phyloP scores from a whole-genome alignment of 2,888 invertebrate species.

The Volucella inanis region DNA sequence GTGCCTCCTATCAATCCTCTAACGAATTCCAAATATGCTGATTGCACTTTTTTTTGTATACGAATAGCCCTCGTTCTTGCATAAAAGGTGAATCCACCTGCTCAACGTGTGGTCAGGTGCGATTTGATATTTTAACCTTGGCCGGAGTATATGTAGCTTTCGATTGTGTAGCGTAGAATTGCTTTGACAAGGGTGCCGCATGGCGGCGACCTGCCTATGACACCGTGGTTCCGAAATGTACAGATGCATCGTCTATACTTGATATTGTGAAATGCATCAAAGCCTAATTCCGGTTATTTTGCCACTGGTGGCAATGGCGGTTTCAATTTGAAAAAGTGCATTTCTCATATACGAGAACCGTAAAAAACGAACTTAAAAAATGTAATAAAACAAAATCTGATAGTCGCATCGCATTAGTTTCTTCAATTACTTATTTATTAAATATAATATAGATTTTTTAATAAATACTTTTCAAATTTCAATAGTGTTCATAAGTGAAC shows the following conservation, averaged over 20 bases:
- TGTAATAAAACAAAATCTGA: slow-evolving; percentile 39
- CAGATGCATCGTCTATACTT: slow-evolving; percentile 56
- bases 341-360: slow-evolving; percentile 28
- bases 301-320: slow-evolving; percentile 13
- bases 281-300: slow-evolving; percentile 61
- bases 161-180: slow-evolving; percentile 46
- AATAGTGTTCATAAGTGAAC: slow-evolving; percentile 48
- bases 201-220: slow-evolving; percentile 17
- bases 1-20: slow-evolving; percentile 36
- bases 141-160: slow-evolving; percentile 36
- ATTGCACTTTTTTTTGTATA: slow-evolving; percentile 49
- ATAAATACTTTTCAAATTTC: slow-evolving; percentile 49
- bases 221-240: slow-evolving; percentile 24
- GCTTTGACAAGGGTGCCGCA: slow-evolving; percentile 40
- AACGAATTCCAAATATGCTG: slow-evolving; percentile 58
- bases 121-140: slow-evolving; percentile 65
- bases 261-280: slow-evolving; percentile 61
- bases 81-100: slow-evolving; percentile 20
- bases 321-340: slow-evolving; percentile 47
- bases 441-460: slow-evolving; percentile 22
- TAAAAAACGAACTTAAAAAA: neutral
- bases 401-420: slow-evolving; percentile 51
- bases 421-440: slow-evolving; percentile 43
- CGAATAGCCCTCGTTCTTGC: neutral
- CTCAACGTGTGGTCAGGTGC: slow-evolving; percentile 59